phyloP scores from a whole-genome alignment of 1,140 invertebrate species.

The Oryzaephilus surinamensis region DNA sequence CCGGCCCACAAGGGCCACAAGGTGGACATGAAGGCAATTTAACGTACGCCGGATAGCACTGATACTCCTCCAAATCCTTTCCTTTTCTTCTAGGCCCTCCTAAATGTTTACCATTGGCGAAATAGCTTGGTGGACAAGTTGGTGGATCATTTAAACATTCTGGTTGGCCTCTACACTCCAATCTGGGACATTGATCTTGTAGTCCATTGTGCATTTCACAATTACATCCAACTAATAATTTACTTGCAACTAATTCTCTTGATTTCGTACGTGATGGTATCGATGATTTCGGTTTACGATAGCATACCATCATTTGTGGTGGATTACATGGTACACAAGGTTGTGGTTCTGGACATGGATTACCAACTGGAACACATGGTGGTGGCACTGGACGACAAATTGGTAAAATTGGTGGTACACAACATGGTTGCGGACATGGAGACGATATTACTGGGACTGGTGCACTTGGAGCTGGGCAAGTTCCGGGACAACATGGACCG shows the following conservation, averaged over 20 bases:
- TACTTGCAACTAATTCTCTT: slow-evolving; percentile 53
- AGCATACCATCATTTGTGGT: slow-evolving; percentile 34
- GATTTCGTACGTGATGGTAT: slow-evolving; percentile 40
- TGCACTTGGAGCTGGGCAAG: slow-evolving; percentile 18
- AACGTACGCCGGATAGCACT: slow-evolving; percentile 30
- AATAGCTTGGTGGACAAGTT: slow-evolving; percentile 44
- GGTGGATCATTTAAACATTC: slow-evolving; percentile 56
- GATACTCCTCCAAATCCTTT: slow-evolving; percentile 25
- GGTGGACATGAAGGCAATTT: slow-evolving; percentile 19
- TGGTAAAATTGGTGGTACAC: slow-evolving; percentile 24
- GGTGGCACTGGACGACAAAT: slow-evolving; percentile 27
- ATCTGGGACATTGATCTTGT: slow-evolving; percentile 60
- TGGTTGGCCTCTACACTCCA: slow-evolving; percentile 54
- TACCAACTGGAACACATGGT: slow-evolving; percentile 26
- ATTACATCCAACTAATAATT: slow-evolving; percentile 56
- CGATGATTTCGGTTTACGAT: slow-evolving; percentile 18
- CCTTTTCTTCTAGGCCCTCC: slow-evolving; percentile 10
- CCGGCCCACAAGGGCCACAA: slow-evolving; percentile 18
- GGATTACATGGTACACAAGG: slow-evolving; percentile 33
- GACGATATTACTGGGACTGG: slow-evolving; percentile 18
- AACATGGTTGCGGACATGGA: slow-evolving; percentile 9
- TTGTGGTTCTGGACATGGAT: slow-evolving; percentile 24
- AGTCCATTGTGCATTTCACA: slow-evolving; percentile 66
- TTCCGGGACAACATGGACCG: slow-evolving; percentile 18
- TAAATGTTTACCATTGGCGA: slow-evolving; percentile 24